Evolutionary conservation across 2,113 vertebrate genomes (phyloP).

Genomic region (Poeciliopsis prolifica): DNA sequence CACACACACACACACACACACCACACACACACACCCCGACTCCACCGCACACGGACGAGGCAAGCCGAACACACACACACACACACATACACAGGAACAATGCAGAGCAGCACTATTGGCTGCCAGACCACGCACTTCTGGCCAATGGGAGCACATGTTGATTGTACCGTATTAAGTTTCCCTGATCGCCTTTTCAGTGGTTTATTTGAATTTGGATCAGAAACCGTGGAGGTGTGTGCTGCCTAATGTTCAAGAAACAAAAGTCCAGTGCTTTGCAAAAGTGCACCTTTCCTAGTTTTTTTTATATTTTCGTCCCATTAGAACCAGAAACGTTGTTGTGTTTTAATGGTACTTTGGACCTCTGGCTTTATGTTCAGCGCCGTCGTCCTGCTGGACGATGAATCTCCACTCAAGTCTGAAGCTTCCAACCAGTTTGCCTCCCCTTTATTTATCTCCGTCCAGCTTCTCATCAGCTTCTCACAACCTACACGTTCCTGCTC

Average conservation of each 20-base stretch:
- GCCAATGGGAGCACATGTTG: conserved; percentile 64
- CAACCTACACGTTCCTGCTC: too few relatives aligned
- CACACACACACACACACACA: neutral
- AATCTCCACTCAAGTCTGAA: neutral
- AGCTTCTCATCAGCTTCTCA: too few relatives aligned
- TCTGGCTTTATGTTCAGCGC: neutral
- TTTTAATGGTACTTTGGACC: neutral
- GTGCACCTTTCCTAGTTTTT: neutral
- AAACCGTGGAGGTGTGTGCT: conserved; percentile 6
- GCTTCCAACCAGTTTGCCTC: neutral
- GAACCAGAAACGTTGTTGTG: too few relatives aligned
- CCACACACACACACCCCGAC: neutral
- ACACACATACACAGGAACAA: conserved; percentile 62
- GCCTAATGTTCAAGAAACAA: neutral
- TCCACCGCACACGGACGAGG: too few relatives aligned
- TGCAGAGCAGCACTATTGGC: conserved; percentile 69
- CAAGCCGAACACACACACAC: neutral
- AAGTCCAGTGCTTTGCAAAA: neutral
- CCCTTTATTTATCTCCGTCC: neutral
- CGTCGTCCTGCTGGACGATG: neutral
- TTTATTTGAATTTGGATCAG: conserved; percentile 40
- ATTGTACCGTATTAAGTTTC: conserved; percentile 43
- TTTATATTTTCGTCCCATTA: neutral
- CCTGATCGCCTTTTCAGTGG: conserved; percentile 41
- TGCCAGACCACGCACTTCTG: conserved; percentile 57